phyloP scores from a whole-genome alignment of 2,797 vertebrate genomes.

The Poeciliopsis infans region DNA sequence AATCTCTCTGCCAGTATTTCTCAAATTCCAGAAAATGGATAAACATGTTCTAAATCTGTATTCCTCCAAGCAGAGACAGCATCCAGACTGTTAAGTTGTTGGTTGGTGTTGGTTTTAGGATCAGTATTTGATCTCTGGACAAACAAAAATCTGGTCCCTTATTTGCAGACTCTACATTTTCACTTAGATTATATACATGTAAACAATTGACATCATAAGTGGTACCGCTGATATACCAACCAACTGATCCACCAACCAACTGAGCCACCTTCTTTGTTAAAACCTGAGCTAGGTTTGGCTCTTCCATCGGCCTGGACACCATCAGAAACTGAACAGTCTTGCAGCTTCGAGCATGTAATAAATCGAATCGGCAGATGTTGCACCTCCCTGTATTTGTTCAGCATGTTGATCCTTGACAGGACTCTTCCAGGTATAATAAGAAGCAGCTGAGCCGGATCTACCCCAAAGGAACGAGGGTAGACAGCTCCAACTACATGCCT shows the following conservation, averaged over 20 bases:
- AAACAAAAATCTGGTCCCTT: neutral
- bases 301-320: neutral
- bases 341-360: neutral
- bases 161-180: neutral
- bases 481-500: slow-evolving; percentile 95
- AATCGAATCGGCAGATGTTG: neutral
- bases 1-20: neutral
- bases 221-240: neutral
- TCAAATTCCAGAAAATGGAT: neutral
- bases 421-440: slow-evolving; percentile 88
- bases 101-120: neutral
- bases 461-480: slow-evolving; percentile 93
- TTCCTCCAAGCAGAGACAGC: too few species aligned
- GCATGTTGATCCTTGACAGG: slow-evolving; percentile 60
- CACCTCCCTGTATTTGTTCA: neutral
- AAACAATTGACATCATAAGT: neutral
- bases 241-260: neutral
- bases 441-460: slow-evolving; percentile 93
- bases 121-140: neutral
- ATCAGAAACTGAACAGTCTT: neutral
- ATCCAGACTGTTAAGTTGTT: neutral
- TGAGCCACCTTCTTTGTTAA: neutral
- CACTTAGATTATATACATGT: neutral
- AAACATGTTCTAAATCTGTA: neutral
- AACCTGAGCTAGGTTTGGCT: neutral